phyloP scores from a whole-genome alignment of 1,140 invertebrate genomes.

The Bombus affinis region DNA sequence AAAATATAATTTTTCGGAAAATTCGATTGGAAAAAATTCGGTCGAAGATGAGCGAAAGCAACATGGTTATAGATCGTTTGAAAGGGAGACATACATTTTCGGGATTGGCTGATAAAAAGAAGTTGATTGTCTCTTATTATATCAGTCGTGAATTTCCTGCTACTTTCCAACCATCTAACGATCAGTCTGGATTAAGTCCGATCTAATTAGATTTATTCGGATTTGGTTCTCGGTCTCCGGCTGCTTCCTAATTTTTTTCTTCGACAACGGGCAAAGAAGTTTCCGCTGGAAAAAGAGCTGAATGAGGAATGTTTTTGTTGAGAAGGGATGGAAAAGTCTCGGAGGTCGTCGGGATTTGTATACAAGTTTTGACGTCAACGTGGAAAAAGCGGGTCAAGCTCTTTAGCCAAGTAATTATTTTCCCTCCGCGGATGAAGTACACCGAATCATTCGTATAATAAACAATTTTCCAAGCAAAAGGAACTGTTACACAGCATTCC shows the following conservation, averaged over 20 bases:
- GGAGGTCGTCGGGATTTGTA: background rate
- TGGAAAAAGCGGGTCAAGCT: slow-evolving; percentile 40
- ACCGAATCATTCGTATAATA: background rate
- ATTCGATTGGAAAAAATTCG: too few relatives aligned
- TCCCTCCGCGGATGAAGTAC: background rate
- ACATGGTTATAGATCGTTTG: too few relatives aligned
- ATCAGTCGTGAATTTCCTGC: too few relatives aligned
- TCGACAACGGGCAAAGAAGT: background rate
- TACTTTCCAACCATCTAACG: too few relatives aligned
- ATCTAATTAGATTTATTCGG: too few relatives aligned
- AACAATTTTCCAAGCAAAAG: background rate
- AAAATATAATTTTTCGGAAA: too few relatives aligned
- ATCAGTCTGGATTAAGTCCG: too few relatives aligned
- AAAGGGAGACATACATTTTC: too few relatives aligned
- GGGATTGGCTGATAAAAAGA: too few relatives aligned
- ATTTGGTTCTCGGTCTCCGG: background rate
- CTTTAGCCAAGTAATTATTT: slow-evolving; percentile 41
- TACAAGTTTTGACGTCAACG: slow-evolving; percentile 44
- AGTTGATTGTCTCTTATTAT: too few relatives aligned
- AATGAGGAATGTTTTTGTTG: background rate
- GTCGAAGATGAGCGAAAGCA: too few relatives aligned
- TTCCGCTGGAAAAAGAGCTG: background rate
- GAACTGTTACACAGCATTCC: background rate
- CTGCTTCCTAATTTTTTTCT: background rate
- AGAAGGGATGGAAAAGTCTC: slow-evolving; percentile 9